Evolutionary conservation across 2,888 invertebrate genomes (phyloP).

Genomic region (Argyra leucocephala): DNA sequence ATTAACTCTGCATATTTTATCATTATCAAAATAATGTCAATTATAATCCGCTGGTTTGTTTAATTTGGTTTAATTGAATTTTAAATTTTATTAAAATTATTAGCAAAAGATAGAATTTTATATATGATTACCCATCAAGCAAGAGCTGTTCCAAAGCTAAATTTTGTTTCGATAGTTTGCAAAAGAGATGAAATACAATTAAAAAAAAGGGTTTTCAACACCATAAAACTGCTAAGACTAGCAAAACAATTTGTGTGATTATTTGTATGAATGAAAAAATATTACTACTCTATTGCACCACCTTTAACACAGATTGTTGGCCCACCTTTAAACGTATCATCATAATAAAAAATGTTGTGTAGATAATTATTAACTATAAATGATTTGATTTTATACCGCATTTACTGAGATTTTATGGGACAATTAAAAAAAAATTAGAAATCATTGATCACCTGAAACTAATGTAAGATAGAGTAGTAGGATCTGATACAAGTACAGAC

Average conservation of each 20-base stretch:
- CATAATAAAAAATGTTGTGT: too few relatives aligned
- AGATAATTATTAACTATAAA: too few relatives aligned
- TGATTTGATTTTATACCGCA: too few relatives aligned
- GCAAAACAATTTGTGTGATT: conserved; percentile 94
- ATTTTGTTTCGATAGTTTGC: conserved; percentile 78
- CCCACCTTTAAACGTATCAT: too few relatives aligned
- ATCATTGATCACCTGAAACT: too few relatives aligned
- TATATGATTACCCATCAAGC: conserved; percentile 60
- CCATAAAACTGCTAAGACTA: conserved; percentile 87
- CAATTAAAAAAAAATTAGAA: too few relatives aligned
- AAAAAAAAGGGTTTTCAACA: conserved; percentile 66
- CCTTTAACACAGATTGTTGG: too few relatives aligned
- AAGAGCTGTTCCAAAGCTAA: conserved; percentile 63
- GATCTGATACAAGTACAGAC: conserved; percentile 95
- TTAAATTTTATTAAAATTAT: not conserved
- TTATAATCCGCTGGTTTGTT: not conserved
- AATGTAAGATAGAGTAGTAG: too few relatives aligned
- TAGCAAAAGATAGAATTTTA: conserved; percentile 11
- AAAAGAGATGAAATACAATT: conserved; percentile 76
- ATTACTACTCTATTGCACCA: too few relatives aligned
- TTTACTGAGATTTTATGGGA: too few relatives aligned
- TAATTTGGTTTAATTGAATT: not conserved
- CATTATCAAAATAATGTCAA: not conserved
- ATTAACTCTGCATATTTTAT: not conserved
- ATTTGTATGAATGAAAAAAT: conserved; percentile 90